Percentiles rank a stretch among this genome's conserved stretches.
phyloP scores from a whole-genome alignment of 2,113 vertebrate genomes.

The Coptodon rendalli region DNA sequence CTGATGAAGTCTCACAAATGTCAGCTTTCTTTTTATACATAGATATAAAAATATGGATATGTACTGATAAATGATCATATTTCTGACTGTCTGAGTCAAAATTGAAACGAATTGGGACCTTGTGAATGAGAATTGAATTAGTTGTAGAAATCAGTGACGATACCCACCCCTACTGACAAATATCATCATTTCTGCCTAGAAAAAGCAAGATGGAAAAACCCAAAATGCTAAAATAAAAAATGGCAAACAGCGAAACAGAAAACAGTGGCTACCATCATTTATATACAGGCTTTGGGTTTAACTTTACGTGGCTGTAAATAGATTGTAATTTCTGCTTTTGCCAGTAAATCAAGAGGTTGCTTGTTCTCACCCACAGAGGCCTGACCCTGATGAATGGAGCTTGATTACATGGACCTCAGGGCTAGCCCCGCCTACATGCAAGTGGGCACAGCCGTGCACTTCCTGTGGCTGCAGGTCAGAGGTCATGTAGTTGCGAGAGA shows the following conservation, averaged over 20 bases:
- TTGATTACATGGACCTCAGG: conserved; percentile 71
- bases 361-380: conserved; percentile 61
- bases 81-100: not conserved
- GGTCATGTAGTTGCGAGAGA: conserved; percentile 67
- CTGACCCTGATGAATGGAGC: conserved; percentile 64
- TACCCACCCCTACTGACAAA: not conserved
- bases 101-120: not conserved
- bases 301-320: not conserved
- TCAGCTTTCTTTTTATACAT: not conserved
- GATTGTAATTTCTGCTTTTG: not conserved
- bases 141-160: not conserved
- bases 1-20: not conserved
- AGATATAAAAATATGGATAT: not conserved
- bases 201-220: not conserved
- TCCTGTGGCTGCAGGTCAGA: conserved; percentile 70
- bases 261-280: not conserved
- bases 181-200: not conserved
- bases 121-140: not conserved
- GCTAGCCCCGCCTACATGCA: not conserved
- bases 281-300: not conserved
- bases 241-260: not conserved
- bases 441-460: conserved; percentile 52
- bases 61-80: not conserved
- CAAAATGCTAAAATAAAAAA: not conserved
- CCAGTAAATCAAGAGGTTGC: not conserved